These are phyloP conservation scores for Saimiri boliviensis DNA, from an alignment of 2,113 vertebrate species.

Conservation along the genomic window DNA sequence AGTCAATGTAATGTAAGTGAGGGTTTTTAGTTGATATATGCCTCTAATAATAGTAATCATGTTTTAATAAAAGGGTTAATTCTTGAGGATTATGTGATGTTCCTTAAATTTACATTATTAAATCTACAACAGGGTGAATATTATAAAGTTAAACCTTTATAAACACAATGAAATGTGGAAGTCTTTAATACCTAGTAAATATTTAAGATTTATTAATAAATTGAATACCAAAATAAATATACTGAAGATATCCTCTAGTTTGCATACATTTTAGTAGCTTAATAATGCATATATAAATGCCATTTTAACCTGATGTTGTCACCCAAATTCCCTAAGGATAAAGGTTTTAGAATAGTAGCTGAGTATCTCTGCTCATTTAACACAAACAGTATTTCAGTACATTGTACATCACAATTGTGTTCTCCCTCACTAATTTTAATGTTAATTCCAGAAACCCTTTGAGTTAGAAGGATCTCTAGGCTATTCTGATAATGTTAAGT, in stretches of 20 bases:
- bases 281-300: neutral
- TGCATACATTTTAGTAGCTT: neutral
- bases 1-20: neutral
- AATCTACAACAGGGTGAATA: neutral
- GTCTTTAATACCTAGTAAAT: neutral
- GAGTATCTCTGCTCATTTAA: neutral
- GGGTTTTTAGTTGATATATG: neutral
- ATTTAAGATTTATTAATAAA: conserved; percentile 5
- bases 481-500: neutral
- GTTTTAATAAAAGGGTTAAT: neutral
- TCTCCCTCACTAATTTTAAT: neutral
- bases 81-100: neutral
- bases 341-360: neutral
- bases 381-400: neutral
- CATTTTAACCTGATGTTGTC: neutral
- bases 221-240: neutral
- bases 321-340: neutral
- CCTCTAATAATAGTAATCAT: neutral
- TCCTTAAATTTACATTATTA: conserved; percentile 37
- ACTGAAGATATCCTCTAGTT: neutral
- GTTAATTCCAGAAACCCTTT: neutral
- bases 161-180: neutral
- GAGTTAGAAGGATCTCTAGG: neutral
- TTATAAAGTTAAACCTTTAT: neutral
- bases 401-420: neutral